A percentile compares a stretch with the other conserved stretches of the same genome.
Evolutionary conservation across 2,113 vertebrate genomes (phyloP).

Genomic region (Bufo bufo): DNA sequence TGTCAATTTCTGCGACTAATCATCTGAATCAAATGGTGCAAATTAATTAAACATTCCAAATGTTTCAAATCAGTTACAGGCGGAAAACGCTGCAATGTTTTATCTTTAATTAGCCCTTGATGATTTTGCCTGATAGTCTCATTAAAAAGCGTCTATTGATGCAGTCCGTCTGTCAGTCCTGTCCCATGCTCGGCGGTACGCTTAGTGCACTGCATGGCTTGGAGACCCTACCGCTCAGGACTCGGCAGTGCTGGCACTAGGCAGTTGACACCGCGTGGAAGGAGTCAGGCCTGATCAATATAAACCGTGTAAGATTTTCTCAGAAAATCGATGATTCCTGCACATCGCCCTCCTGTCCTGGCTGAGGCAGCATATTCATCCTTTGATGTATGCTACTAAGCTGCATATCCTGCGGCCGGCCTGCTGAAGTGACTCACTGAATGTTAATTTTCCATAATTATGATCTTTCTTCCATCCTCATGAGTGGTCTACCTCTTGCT

Average conservation of each 20-base stretch:
- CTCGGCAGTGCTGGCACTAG: conserved; percentile 33
- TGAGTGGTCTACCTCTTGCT: not conserved
- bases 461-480: conserved; percentile 8
- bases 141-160: conserved; percentile 25
- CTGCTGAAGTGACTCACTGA: conserved; percentile 19
- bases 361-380: conserved; percentile 44
- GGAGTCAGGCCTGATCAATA: conserved; percentile 47
- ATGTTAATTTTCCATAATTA: conserved; percentile 45
- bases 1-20: conserved; percentile 27
- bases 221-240: not conserved
- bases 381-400: conserved; percentile 35
- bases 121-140: conserved; percentile 29
- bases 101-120: conserved; percentile 42
- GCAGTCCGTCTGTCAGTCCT: not conserved
- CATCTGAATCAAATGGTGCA: conserved; percentile 49
- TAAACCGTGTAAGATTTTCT: conserved; percentile 38
- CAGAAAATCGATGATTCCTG: conserved; percentile 44
- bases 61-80: conserved; percentile 35
- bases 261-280: conserved; percentile 51
- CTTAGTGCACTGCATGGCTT: not conserved
- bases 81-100: conserved; percentile 17
- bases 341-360: conserved; percentile 20
- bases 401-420: conserved; percentile 16
- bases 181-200: not conserved
- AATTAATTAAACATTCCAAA: conserved; percentile 51